These are phyloP conservation scores for Cygnus buccinator DNA, from an alignment of 2,113 vertebrate genomes.

Conservation along the genomic window DNA sequence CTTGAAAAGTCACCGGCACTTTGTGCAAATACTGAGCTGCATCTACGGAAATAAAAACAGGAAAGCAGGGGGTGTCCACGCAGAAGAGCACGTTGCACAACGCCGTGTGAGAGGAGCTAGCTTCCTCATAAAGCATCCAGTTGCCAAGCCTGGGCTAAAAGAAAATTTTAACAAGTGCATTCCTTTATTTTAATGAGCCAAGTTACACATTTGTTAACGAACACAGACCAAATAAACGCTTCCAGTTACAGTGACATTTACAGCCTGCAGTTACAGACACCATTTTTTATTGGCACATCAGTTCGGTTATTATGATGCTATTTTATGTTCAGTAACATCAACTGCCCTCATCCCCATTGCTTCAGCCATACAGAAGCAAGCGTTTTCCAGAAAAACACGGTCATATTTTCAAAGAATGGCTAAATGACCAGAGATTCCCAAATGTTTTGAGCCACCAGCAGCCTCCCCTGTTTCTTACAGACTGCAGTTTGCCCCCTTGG, in stretches of 20 bases:
- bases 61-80: background rate
- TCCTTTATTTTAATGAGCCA: background rate
- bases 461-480: background rate
- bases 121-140: background rate
- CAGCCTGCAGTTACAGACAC: background rate
- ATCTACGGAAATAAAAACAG: background rate
- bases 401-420: background rate
- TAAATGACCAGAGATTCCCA: background rate
- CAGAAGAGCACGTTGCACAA: background rate
- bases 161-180: background rate
- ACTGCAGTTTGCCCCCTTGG: fast-evolving
- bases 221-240: background rate
- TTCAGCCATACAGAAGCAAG: background rate
- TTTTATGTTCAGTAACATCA: background rate
- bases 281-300: background rate
- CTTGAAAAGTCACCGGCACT: fast-evolving
- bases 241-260: background rate
- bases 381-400: background rate
- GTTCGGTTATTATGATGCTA: background rate
- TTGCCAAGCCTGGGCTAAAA: background rate
- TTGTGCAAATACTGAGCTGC: background rate
- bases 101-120: background rate
- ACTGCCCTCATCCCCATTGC: background rate
- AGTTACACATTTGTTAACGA: background rate
- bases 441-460: background rate